Conservation (phyloP, 2,113 vertebrate genomes). For the Lamprotornis superbus region DNA sequence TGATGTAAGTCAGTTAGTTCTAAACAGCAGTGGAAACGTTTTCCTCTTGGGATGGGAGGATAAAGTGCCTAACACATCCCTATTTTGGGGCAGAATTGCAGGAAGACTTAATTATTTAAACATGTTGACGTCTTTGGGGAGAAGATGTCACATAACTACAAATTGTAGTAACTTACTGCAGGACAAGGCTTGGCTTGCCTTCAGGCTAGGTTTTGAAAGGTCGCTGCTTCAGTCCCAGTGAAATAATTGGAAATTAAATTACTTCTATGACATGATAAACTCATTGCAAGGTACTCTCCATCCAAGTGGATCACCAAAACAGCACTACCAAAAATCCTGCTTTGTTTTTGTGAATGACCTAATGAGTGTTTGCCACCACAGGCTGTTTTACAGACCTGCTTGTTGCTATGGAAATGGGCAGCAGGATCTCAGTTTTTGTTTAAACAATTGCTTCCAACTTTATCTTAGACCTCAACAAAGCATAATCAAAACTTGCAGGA, state of each 20-base stretch:
- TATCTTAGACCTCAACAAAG: not conserved
- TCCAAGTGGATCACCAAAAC: not conserved
- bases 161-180: not conserved
- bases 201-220: not conserved
- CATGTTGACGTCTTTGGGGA: not conserved
- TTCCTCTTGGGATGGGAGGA: not conserved
- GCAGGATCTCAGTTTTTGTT: not conserved
- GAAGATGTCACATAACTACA: not conserved
- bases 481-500: not conserved
- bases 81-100: not conserved
- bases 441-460: not conserved
- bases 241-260: not conserved
- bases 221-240: not conserved
- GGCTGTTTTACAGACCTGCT: not conserved
- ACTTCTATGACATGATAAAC: not conserved
- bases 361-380: not conserved
- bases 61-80: not conserved
- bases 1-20: not conserved
- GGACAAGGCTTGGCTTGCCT: not conserved
- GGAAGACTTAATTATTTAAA: slow-evolving; percentile 10
- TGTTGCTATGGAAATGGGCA: slow-evolving; percentile 44
- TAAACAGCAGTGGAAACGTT: not conserved
- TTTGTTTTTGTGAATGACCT: not conserved
- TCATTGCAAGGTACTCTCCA: not conserved
- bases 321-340: not conserved